Base-by-base conservation (phyloP, 2,113 vertebrate species). In the Carassius gibelio region DNA sequence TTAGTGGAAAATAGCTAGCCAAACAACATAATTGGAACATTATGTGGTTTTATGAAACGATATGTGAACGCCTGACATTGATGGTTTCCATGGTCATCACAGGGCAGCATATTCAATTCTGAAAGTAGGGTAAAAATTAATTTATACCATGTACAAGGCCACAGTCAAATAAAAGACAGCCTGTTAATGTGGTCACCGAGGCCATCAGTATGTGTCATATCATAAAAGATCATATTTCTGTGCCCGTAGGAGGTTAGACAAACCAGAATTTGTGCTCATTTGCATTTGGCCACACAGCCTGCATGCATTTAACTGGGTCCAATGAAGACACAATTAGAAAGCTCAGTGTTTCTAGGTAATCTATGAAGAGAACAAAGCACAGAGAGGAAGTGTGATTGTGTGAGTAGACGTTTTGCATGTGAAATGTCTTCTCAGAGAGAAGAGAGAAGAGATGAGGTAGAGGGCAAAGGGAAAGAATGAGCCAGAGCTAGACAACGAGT, bases 401-500 rank as follows among this genome's bases (percentile, higher is more conserved):
- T 74, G 62, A 57, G 38, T 38, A 42, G 52, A 50, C 26, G n/a
- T 50, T 75, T 75, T 75, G 72, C 72, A 75, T 75, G 38, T 45
- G n/a, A 82, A 13, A 17, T 15, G 72, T 61, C 23, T 61, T 61
- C 23, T 61, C 10, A 76, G 21, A 66, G 57, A 50, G 78, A 52
- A 76, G 21, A 66, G 57, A 50, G 78, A 52, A 30, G 69, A 76
- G 15, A 76, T 42, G 66, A 83, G 72, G 82, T 26, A 64, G 55
- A 75, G 80, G 55, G 52, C 30, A 82, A 82, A 50, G 71, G 66
- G 66, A 82, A 50, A 21, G 30, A 84, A 62, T 34, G 11, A 84
- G 80, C 30, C 68, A 75, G 57, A 45, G 45, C 75, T 26, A 79
- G 81, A 85, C 11, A 82, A 64, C 72, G 68, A 89, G 90, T 81